These are phyloP conservation scores for Periphyllus acericola DNA, from an alignment of 2,888 invertebrate genomes.

Conservation along the genomic window DNA sequence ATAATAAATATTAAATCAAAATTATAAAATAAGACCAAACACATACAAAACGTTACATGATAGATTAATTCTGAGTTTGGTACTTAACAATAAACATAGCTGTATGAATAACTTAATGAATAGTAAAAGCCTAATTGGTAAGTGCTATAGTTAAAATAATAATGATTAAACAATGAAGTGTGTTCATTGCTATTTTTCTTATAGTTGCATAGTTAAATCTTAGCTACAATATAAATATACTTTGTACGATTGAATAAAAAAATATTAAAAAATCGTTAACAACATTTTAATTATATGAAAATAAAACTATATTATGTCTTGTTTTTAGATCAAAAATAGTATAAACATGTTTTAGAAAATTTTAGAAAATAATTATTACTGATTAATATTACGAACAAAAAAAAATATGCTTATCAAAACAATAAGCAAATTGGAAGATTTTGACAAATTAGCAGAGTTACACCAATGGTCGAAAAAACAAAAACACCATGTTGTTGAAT, in stretches of 20 bases:
- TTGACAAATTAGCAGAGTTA: constrained; percentile 60
- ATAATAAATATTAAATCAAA: constrained; percentile 8
- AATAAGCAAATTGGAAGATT: constrained; percentile 52
- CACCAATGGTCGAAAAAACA: constrained; percentile 79
- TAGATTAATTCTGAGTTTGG: not conserved
- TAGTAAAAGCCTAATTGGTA: not conserved
- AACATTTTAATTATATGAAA: constrained; percentile 9
- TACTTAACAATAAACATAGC: not conserved
- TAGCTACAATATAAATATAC: not conserved
- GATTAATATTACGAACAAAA: constrained; percentile 46
- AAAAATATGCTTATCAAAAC: constrained; percentile 59
- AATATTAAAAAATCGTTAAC: not conserved
- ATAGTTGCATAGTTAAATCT: not conserved
- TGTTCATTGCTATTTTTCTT: not conserved
- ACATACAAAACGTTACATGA: not conserved
- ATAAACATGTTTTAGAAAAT: not conserved
- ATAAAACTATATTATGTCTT: not conserved
- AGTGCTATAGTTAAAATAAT: not conserved
- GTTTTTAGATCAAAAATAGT: constrained; percentile 33
- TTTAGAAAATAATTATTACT: not conserved
- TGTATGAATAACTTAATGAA: not conserved
- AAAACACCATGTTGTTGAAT: constrained; percentile 86
- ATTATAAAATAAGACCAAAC: not conserved
- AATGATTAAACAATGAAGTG: not conserved
- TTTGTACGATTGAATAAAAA: constrained; percentile 12